Conservation (phyloP, 2,113 vertebrate species). For the Excalfactoria chinensis region DNA sequence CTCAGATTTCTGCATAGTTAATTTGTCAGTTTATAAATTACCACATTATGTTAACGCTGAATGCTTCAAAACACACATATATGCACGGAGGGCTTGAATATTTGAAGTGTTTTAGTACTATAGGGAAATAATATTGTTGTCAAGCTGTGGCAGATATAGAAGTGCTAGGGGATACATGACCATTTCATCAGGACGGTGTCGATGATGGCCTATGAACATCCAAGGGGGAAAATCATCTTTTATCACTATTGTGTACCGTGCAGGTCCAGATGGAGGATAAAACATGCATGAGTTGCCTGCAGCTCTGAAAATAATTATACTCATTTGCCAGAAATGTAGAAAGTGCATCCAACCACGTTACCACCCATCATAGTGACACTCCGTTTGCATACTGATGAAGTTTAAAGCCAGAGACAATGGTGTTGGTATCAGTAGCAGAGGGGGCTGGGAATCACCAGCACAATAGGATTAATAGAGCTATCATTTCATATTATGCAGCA, state of each 20-base stretch:
- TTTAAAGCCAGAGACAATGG: constrained; percentile 84
- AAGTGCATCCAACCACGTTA: constrained; percentile 94
- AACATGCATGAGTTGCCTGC: constrained; percentile 99
- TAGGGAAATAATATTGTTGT: constrained; percentile 87
- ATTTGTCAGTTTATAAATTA: constrained; percentile 87
- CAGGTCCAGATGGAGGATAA: constrained; percentile 93
- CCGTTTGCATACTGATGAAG: constrained; percentile 91
- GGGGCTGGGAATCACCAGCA: constrained; percentile 75
- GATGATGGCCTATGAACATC: constrained; percentile 84
- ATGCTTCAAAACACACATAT: constrained; percentile 85
- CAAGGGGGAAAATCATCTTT: constrained; percentile 87
- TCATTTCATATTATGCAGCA: constrained; percentile 82
- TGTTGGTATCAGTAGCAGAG: constrained; percentile 74
- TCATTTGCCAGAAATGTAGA: constrained; percentile 95
- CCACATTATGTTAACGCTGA: constrained; percentile 80
- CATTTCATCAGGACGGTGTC: constrained; percentile 81
- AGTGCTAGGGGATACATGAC: constrained; percentile 84
- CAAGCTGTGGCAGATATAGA: constrained; percentile 87
- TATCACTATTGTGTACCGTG: constrained; percentile 87
- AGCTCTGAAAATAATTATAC: constrained; percentile 99
- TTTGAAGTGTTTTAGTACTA: constrained; percentile 83
- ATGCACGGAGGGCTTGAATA: constrained; percentile 81
- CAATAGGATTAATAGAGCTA: constrained; percentile 80
- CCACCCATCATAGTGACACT: constrained; percentile 90
- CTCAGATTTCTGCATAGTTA: constrained; percentile 81